Evolutionary conservation across 2,797 vertebrate species (phyloP), one percentile per base, ranked within the genome.

Genomic region (Manis pentadactyla): DNA sequence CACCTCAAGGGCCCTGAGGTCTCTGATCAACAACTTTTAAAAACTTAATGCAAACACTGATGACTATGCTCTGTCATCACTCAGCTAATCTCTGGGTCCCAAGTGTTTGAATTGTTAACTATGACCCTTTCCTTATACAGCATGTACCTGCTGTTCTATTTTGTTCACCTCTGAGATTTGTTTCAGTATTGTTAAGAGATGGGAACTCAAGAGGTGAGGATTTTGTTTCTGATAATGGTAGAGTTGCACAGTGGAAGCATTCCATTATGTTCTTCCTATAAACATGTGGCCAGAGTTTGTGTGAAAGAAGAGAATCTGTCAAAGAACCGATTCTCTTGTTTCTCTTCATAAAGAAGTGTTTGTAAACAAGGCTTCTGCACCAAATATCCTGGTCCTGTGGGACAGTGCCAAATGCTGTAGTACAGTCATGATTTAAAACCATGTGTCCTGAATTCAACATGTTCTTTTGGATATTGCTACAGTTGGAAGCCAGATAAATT

Each of bases 401-500:
- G 87, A 42, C 29, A 71, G 9, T 66, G 68, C 61, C 94, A 97
- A 95, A 84, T 69, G 42, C 46, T 92, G 11, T 23, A 89, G n/a
- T 63, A 63, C 10, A 66, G 46, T n/a, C 59, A 64, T 61, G 74
- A 93, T 82, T 92, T 79, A 75, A 75, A 93, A 17, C n/a, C 74
- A 27, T 82, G 21, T 95, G 85, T 93, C 39, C 84, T 84, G 53
- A 92, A 93, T 57, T 79, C 75, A 73, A 75, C 15, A 74, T 95
- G 78, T 92, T 95, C 57, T 87, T 92, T 12, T 63, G 39, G 59
- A 90, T 92, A 69, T 94, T 89, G 46, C 53, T 93, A 78, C 68
- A 92, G 91, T 84, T 97, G 86, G 74, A 96, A 84, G 79, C 93
- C 97, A 77, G 63, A 95, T 83, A 73, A 77, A 6, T 77, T 97